Base-by-base conservation (phyloP, 2,797 vertebrate genomes). In the Moxostoma hubbsi region DNA sequence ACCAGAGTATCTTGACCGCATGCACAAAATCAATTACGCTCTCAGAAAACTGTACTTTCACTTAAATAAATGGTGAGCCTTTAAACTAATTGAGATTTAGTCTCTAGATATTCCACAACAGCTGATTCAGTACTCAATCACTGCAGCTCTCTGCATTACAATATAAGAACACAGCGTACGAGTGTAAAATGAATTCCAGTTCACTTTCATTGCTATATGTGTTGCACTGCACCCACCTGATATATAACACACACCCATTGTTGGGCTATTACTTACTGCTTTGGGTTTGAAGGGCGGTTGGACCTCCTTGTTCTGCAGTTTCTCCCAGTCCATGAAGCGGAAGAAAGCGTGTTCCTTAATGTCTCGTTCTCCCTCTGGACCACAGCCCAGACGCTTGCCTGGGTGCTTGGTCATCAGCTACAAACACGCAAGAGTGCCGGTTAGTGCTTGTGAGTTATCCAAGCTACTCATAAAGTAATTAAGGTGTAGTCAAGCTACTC, bases 241-340 rank as follows among this genome's bases (percentile, higher is more conserved):
- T 36, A 47, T 36, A 36, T n/a, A 49, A 9, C 10, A 58, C 36
- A 64, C 11, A 51, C 9, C 59, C 13, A 65, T 5, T 57, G 8
- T 10, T 13, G 6, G 12, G 11, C 9, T 6, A 5, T 11, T 46
- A 97, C 98, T 97, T 94, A 99, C 98, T 87, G 97, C 92, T 94
- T 98, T 98, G 10, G 98, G 98, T 93, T 98, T 99, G 92, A 98
- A 99, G 0, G 97, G 98, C 0, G 97, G 97, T 85, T 99, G 98
- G 70, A 99, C 95, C 88, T 98, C 97, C 86, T 97, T 98, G 84
- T 94, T 95, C 90, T 97, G 94, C 78, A 99, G 95, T 84, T 98
- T 99, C 87, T 99, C 97, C 98, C 98, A 99, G 89, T 99, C 97
- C 71, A 99, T 99, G 85, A 97, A 99, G 82, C 98, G 96, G 94